These are phyloP conservation scores for Eupithecia abbreviata DNA, from an alignment of 2,888 invertebrate genomes.

Conservation along the genomic window DNA sequence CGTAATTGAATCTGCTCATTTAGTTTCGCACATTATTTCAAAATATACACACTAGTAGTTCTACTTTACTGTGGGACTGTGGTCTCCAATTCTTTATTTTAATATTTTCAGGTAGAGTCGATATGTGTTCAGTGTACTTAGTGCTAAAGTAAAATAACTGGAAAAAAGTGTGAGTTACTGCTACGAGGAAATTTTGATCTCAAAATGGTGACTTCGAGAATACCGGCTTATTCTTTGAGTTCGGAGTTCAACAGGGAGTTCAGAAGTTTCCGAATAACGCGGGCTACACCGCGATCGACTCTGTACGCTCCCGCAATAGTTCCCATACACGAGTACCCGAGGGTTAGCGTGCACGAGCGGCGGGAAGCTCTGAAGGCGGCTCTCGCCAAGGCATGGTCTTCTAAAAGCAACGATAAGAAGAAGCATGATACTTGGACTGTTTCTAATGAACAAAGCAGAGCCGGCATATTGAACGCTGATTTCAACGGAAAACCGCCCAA, in stretches of 20 bases:
- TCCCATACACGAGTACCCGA: conserved; percentile 85
- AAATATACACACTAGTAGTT: not conserved
- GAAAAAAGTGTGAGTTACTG: conserved; percentile 52
- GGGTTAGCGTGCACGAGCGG: conserved; percentile 83
- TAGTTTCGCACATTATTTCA: conserved; percentile 61
- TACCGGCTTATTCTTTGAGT: conserved; percentile 85
- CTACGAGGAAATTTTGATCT: conserved; percentile 80
- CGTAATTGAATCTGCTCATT: conserved; percentile 20
- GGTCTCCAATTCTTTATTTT: conserved; percentile 12
- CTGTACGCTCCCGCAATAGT: conserved; percentile 82
- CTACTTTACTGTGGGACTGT: conserved; percentile 43
- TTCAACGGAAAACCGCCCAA: conserved; percentile 67
- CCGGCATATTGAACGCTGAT: conserved; percentile 68
- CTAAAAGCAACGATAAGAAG: conserved; percentile 74
- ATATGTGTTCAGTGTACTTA: conserved; percentile 80
- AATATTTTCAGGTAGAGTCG: conserved; percentile 73
- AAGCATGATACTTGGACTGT: conserved; percentile 79
- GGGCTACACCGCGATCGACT: conserved; percentile 79
- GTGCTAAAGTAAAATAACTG: conserved; percentile 69
- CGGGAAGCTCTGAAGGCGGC: conserved; percentile 81
- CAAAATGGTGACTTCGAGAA: conserved; percentile 86
- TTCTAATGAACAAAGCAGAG: conserved; percentile 70
- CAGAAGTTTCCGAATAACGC: conserved; percentile 83
- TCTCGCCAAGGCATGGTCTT: conserved; percentile 80
- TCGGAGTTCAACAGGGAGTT: conserved; percentile 85